Conservation (phyloP, 2,888 invertebrate species). For the Tenthredo mesomela region DNA sequence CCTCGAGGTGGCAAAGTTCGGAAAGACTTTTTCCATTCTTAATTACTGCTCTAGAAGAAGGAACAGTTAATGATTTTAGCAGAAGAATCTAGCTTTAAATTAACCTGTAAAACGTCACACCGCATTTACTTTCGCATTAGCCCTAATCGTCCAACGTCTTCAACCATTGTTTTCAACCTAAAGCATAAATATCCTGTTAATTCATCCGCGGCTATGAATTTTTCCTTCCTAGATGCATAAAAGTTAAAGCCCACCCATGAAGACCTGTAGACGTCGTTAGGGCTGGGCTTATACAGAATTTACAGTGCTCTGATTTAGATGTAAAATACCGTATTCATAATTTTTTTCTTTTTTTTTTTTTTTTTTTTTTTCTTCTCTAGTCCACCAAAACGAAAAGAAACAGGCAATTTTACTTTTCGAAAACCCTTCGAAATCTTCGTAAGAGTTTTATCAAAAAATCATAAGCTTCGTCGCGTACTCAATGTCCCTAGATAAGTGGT, state of each 20-base stretch:
- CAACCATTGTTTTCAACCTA: conserved; percentile 25
- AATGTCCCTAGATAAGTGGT: not conserved
- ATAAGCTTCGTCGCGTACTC: not conserved
- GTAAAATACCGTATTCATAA: not conserved
- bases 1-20: conserved; percentile 28
- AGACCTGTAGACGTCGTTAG: conserved; percentile 41
- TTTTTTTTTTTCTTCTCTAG: not conserved
- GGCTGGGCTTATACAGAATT: conserved; percentile 12
- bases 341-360: not conserved
- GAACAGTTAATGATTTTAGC: conserved; percentile 34
- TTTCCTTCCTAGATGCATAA: conserved; percentile 43
- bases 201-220: conserved; percentile 34
- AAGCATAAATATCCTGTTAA: conserved; percentile 48
- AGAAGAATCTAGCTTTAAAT: conserved; percentile 41
- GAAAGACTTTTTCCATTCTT: conserved; percentile 26
- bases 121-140: conserved; percentile 51
- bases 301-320: conserved; percentile 33
- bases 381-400: not conserved
- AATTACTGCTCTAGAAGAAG: conserved; percentile 30
- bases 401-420: not conserved
- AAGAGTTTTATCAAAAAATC: not conserved
- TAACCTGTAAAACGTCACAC: conserved; percentile 54
- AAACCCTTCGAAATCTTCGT: not conserved
- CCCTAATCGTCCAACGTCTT: conserved; percentile 32
- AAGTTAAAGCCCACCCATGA: conserved; percentile 47